Conservation (phyloP, 2,888 invertebrate species). For the Drosophila quinaria region DNA sequence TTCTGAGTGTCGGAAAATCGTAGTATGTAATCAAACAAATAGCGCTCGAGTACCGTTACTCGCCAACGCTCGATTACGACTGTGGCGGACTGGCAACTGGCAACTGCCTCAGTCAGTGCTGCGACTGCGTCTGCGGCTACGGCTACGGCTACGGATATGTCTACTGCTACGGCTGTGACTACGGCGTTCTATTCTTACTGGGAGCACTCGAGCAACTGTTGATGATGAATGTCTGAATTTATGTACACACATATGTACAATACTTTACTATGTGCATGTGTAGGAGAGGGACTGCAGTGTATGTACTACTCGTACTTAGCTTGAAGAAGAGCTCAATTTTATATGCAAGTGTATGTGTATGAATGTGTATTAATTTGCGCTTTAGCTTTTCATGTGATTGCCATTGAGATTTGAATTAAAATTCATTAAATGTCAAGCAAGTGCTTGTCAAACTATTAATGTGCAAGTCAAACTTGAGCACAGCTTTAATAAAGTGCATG, state of each 20-base stretch:
- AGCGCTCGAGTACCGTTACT: slow-evolving; percentile 66
- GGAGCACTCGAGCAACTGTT: slow-evolving; percentile 35
- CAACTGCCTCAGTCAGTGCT: slow-evolving; percentile 20
- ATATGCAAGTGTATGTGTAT: slow-evolving; percentile 14
- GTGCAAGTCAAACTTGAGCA: slow-evolving; percentile 2
- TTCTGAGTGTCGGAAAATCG: slow-evolving; percentile 8
- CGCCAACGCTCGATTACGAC: slow-evolving; percentile 71
- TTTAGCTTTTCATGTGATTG: slow-evolving; percentile 59
- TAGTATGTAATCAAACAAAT: slow-evolving; percentile 15
- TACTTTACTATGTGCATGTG: not conserved
- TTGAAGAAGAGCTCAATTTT: slow-evolving; percentile 32
- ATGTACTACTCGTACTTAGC: slow-evolving; percentile 5
- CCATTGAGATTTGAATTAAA: slow-evolving; percentile 68
- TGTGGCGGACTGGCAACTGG: slow-evolving; percentile 46
- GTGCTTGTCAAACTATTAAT: slow-evolving; percentile 31
- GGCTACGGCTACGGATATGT: slow-evolving; percentile 7
- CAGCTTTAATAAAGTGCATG: not conserved
- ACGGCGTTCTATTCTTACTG: slow-evolving; percentile 46
- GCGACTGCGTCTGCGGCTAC: slow-evolving; percentile 11
- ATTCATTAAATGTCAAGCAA: slow-evolving; percentile 40
- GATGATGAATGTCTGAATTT: slow-evolving; percentile 62
- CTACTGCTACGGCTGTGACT: slow-evolving; percentile 1
- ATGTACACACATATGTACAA: slow-evolving; percentile 1
- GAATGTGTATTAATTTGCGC: slow-evolving; percentile 67
- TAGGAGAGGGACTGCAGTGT: slow-evolving; percentile 2